Percentiles rank a stretch among this genome's conserved stretches.
These are phyloP conservation scores for Rattus rattus DNA, from an alignment of 2,113 vertebrate genomes.

Conservation along the genomic window DNA sequence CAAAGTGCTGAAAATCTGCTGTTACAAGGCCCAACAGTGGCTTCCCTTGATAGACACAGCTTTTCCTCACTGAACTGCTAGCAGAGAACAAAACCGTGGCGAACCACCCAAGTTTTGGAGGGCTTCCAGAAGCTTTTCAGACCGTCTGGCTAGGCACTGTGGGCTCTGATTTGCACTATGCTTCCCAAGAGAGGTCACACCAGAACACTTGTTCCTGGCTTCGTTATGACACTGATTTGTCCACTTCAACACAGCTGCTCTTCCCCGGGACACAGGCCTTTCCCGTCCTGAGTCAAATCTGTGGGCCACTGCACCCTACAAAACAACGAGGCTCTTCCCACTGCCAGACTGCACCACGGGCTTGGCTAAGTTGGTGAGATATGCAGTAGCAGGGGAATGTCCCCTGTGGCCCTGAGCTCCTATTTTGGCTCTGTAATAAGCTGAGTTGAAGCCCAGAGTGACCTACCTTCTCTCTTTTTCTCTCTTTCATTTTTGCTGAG, in stretches of 20 bases:
- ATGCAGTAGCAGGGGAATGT: constrained; percentile 48
- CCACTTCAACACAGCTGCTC: constrained; percentile 49
- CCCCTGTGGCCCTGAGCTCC: constrained; percentile 45
- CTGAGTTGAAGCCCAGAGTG: constrained; percentile 14
- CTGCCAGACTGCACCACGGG: constrained; percentile 43
- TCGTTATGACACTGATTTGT: constrained; percentile 51
- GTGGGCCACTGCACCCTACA: constrained; percentile 39
- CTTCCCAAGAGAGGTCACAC: neutral
- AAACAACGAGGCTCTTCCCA: neutral
- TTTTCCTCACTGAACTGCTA: neutral
- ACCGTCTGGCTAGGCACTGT: constrained; percentile 25
- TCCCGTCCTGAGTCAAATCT: constrained; percentile 16
- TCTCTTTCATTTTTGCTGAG: neutral
- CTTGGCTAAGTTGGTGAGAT: neutral
- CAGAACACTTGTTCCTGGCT: constrained; percentile 49
- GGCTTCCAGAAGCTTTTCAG: constrained; percentile 11
- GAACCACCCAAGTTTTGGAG: constrained; percentile 31
- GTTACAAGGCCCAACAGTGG: neutral
- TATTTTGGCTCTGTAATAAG: constrained; percentile 67
- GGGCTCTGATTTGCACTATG: neutral
- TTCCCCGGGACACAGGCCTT: constrained; percentile 39
- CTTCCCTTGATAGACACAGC: constrained; percentile 7
- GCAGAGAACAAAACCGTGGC: neutral
- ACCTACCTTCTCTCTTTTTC: neutral
- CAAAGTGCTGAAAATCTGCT: neutral